Conservation (phyloP, 2,113 vertebrate species). For the Chionodraco myersi region DNA sequence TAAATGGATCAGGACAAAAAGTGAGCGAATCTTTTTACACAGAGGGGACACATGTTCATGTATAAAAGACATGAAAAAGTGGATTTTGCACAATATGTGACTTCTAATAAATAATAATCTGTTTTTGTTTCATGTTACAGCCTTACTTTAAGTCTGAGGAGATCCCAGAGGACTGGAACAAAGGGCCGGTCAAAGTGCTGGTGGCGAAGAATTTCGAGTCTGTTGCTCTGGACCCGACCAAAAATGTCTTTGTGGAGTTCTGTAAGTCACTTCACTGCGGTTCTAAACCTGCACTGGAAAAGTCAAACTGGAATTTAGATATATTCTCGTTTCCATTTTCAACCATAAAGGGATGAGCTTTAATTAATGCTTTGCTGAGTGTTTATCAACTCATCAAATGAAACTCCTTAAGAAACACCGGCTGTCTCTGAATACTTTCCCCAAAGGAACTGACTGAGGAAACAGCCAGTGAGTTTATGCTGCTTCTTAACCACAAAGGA, state of each 20-base stretch:
- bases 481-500: not conserved
- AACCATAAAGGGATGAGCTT: not conserved
- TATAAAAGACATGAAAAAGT: too few relatives aligned
- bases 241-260: conserved; percentile 95
- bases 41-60: too few relatives aligned
- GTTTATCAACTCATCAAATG: not conserved
- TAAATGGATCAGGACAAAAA: too few relatives aligned
- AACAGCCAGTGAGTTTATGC: too few relatives aligned
- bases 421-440: too few relatives aligned
- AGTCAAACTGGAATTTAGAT: not conserved
- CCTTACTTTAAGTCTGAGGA: conserved; percentile 86
- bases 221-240: conserved; percentile 89
- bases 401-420: not conserved
- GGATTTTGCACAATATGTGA: too few relatives aligned
- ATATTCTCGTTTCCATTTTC: not conserved
- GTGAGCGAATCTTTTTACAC: too few relatives aligned
- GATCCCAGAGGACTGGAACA: conserved; percentile 91
- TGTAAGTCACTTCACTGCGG: conserved; percentile 85
- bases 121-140: conserved; percentile 71
- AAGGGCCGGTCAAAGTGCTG: conserved; percentile 88
- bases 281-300: not conserved
- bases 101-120: not conserved
- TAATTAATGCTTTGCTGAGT: not conserved
- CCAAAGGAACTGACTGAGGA: too few relatives aligned
- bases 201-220: conserved; percentile 94